These are phyloP conservation scores for Bradypodion pumilum DNA, from an alignment of 2,797 vertebrate genomes.

Conservation along the genomic window DNA sequence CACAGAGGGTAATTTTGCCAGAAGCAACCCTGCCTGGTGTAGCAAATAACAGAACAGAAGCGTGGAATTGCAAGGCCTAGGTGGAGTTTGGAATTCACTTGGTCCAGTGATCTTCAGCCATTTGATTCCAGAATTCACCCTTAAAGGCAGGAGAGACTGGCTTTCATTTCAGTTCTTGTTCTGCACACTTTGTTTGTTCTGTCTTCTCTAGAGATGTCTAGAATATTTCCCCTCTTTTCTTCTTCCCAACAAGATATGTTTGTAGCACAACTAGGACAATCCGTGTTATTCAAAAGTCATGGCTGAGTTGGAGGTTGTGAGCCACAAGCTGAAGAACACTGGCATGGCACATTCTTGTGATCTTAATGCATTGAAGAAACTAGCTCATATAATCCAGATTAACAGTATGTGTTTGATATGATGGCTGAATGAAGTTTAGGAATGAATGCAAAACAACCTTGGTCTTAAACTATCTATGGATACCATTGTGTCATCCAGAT, in stretches of 20 bases:
- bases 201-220: not conserved
- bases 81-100: not conserved
- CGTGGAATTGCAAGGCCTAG: not conserved
- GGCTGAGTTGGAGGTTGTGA: not conserved
- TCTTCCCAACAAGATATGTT: not conserved
- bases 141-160: not conserved
- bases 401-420: not conserved
- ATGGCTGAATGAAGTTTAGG: not conserved
- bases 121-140: not conserved
- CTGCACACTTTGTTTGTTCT: not conserved
- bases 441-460: not conserved
- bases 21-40: not conserved
- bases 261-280: not conserved
- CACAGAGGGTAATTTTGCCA: conserved; percentile 2
- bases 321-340: not conserved
- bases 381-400: not conserved
- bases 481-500: not conserved
- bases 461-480: not conserved
- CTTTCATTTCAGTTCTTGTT: not conserved
- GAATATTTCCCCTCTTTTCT: not conserved
- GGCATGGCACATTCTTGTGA: not conserved
- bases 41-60: conserved; percentile 13
- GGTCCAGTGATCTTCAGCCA: not conserved
- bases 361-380: not conserved
- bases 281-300: not conserved